Evolutionary conservation across 2,797 vertebrate species (phyloP).

Genomic region (Lepidocolaptes lacrymiger): DNA sequence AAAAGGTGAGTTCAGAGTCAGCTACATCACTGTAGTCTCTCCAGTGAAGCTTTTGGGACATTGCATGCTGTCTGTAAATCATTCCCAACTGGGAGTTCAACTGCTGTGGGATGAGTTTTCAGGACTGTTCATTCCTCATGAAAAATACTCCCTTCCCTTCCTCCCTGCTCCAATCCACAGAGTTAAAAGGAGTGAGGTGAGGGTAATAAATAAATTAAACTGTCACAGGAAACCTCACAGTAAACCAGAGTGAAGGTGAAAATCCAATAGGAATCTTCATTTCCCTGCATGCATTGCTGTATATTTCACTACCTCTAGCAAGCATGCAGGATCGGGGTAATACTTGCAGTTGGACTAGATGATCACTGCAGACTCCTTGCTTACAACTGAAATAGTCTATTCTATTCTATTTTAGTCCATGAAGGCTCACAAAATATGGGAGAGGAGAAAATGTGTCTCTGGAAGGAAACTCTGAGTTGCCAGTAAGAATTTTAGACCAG

Average conservation of each 20-base stretch:
- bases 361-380: not conserved
- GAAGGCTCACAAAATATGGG: not conserved
- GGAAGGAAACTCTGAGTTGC: not conserved
- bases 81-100: not conserved
- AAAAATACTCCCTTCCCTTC: not conserved
- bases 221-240: not conserved
- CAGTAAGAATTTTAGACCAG: not conserved
- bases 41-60: not conserved
- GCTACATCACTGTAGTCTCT: not conserved
- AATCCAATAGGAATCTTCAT: not conserved
- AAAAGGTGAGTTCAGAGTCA: not conserved
- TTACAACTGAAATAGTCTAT: not conserved
- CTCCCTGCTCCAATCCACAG: not conserved
- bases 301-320: not conserved
- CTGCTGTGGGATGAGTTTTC: not conserved
- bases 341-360: not conserved
- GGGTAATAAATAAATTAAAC: not conserved
- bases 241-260: not conserved
- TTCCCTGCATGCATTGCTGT: not conserved
- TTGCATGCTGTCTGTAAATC: not conserved
- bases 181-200: not conserved
- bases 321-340: not conserved
- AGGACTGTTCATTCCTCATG: not conserved
- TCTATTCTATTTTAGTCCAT: not conserved
- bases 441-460: not conserved